phyloP scores from a whole-genome alignment of 2,797 vertebrate genomes.

The Sebastes nivosus region DNA sequence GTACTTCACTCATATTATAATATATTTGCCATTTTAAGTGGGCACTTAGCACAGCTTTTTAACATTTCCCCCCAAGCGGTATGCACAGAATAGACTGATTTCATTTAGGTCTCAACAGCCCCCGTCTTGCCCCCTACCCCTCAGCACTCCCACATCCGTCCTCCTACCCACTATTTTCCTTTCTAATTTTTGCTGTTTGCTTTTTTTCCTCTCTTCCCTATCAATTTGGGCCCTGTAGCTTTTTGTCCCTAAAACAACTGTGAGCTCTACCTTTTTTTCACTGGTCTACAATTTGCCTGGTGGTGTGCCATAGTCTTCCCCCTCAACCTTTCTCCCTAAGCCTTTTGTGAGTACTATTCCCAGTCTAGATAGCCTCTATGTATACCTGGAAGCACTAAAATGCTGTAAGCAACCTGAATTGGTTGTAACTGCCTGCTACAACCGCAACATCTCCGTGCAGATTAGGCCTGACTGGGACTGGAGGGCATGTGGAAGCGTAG shows the following conservation, averaged over 20 bases:
- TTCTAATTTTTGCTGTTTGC: conserved; percentile 76
- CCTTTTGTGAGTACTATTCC: conserved; percentile 76
- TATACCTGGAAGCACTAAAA: conserved; percentile 84
- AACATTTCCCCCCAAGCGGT: conserved; percentile 59
- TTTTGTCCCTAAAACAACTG: conserved; percentile 77
- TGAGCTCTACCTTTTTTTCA: conserved; percentile 75
- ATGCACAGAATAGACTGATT: conserved; percentile 59
- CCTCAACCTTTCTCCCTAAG: conserved; percentile 63
- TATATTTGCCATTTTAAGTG: conserved; percentile 72
- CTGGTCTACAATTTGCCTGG: conserved; percentile 75
- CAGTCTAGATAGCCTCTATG: conserved; percentile 85
- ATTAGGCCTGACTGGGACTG: conserved; percentile 93
- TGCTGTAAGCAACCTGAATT: conserved; percentile 91
- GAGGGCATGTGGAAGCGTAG: conserved; percentile 93
- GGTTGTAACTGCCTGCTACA: conserved; percentile 93
- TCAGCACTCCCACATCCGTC: conserved; percentile 26
- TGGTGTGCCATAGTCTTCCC: conserved; percentile 30
- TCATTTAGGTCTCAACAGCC: conserved; percentile 66
- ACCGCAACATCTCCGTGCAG: conserved; percentile 89
- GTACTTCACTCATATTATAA: conserved; percentile 57
- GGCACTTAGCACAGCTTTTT: conserved; percentile 58
- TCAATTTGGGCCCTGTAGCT: conserved; percentile 71
- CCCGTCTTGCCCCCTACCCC: conserved; percentile 14
- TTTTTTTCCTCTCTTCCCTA: conserved; percentile 69
- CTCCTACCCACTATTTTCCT: conserved; percentile 56